Evolutionary conservation across 2,888 invertebrate genomes (phyloP), one percentile per base, ranked within the genome.

Genomic region (Leucophenga montana): DNA sequence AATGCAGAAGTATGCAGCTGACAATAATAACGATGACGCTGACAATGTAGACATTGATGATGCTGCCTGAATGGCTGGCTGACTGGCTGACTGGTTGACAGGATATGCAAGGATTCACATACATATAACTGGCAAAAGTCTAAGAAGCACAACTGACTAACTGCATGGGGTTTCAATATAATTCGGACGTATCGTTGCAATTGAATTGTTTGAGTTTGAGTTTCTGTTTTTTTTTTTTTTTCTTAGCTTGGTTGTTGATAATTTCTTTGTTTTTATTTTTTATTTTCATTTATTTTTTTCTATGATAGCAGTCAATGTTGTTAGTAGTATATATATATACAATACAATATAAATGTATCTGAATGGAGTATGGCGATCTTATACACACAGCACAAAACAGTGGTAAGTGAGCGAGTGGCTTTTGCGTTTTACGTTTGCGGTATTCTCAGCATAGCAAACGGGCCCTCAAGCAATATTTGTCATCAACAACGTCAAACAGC

Each of bases 381-480:
- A 18, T 18, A 39, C 33, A 64, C 14, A 20, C n/a, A n/a, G n/a
- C n/a, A 64, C 18, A 8, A 14, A 18, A 18, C 18, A 46, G 64
- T 39, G 54, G 65, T 39, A 48, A 22, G n/a, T 20, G 67, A 22
- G 44, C 31, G 39, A 53, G 13, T 69, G 46, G 54, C 48, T 57
- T 68, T 18, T 67, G 70, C 39, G 46, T 53, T 53, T 56, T 68
- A 68, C 39, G 50, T 53, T 59, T 56, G 70, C 70, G 68, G 53
- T 68, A 39, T 62, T 14, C 44, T 20, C 18, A 56, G 39, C 50
- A 67, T 71, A 62, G 71, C 72, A 39, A 76, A 79, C 73, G 80
- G 76, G 76, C 81, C 86, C 73, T 81, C 73, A 68, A 80, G 83
- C 79, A 80, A 77, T 82, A 87, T 85, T 87, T 87, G 87, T 86